Evolutionary conservation across 2,113 vertebrate genomes (phyloP).

Genomic region (Carassius gibelio): DNA sequence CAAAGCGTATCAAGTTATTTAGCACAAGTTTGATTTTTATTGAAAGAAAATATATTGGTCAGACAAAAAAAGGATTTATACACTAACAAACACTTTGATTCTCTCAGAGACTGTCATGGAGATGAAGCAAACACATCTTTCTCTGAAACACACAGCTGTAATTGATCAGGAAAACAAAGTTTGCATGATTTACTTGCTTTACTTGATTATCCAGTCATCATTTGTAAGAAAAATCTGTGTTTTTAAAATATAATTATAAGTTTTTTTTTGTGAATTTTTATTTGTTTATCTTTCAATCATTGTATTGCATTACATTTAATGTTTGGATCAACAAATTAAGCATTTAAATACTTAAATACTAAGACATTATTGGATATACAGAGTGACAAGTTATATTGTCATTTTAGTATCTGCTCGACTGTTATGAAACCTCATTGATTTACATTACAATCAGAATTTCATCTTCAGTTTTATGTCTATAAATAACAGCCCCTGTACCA

Average conservation of each 20-base stretch:
- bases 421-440: background rate
- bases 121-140: background rate
- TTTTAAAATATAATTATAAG: background rate
- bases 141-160: background rate
- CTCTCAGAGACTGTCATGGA: background rate
- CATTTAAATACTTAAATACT: too few species aligned
- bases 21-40: background rate
- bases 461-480: background rate
- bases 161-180: background rate
- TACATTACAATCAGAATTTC: background rate
- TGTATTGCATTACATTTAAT: background rate
- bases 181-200: background rate
- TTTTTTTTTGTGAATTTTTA: background rate
- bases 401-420: background rate
- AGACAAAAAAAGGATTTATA: background rate
- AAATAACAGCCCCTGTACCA: background rate
- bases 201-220: background rate
- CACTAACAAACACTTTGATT: background rate
- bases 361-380: background rate
- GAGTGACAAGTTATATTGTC: background rate
- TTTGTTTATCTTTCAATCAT: background rate
- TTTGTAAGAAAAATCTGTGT: background rate
- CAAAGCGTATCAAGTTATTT: background rate
- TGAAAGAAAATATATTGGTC: background rate
- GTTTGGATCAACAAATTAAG: background rate